These are phyloP conservation scores for Darevskia mixta DNA, from an alignment of 2,797 vertebrate genomes.

Conservation along the genomic window DNA sequence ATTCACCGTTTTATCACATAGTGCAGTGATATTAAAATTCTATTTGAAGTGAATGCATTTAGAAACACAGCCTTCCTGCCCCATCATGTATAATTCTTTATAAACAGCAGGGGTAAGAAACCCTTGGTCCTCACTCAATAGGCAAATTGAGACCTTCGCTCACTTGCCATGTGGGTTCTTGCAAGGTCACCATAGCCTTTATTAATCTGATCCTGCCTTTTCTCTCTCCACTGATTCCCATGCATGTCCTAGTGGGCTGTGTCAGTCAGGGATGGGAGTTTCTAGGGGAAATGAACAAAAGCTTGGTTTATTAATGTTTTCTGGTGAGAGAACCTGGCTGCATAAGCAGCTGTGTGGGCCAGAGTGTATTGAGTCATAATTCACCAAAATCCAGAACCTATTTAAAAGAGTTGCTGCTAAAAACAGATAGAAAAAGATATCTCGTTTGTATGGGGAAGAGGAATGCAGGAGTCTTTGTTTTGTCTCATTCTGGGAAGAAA, in stretches of 20 bases:
- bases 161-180: not conserved
- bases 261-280: not conserved
- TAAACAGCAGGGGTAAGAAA: conserved; percentile 2
- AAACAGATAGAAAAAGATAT: not conserved
- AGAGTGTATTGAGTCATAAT: not conserved
- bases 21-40: conserved; percentile 1
- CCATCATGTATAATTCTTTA: not conserved
- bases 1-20: not conserved
- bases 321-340: not conserved
- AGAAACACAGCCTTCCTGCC: not conserved
- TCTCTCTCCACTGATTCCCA: not conserved
- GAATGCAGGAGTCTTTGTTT: not conserved
- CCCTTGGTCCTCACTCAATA: not conserved
- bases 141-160: not conserved
- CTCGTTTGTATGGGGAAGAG: not conserved
- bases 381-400: not conserved
- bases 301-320: conserved; percentile 7
- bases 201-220: conserved; percentile 6
- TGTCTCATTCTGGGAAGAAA: not conserved
- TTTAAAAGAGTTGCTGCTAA: not conserved
- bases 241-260: not conserved
- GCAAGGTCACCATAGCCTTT: not conserved
- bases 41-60: not conserved
- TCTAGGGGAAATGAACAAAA: not conserved
- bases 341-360: not conserved